A percentile compares a stretch with the other conserved stretches of the same genome.
These are phyloP conservation scores for Sturnira hondurensis DNA, from an alignment of 2,113 vertebrate species.

Conservation along the genomic window DNA sequence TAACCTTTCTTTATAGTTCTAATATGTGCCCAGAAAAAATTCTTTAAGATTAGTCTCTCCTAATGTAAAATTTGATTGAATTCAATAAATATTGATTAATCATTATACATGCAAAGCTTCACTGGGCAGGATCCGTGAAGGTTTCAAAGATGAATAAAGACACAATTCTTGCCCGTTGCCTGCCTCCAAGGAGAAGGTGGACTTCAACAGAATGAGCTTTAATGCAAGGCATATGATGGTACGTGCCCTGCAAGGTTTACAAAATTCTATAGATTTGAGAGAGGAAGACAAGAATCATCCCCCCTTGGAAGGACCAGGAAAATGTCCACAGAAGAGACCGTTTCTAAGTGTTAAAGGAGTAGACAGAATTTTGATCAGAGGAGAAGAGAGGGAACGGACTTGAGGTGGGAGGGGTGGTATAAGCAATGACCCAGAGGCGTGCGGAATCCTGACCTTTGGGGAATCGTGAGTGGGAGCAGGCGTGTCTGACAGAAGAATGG, in stretches of 20 bases:
- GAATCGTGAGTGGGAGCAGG: accelerated
- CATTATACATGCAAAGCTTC: background rate
- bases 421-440: too few relatives aligned
- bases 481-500: background rate
- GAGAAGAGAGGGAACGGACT: background rate
- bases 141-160: conserved; percentile 12
- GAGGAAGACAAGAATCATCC: background rate
- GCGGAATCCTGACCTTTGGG: background rate
- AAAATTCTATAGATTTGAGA: background rate
- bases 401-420: background rate
- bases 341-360: background rate
- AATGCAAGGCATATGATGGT: background rate
- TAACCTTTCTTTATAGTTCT: background rate
- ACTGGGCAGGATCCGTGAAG: background rate
- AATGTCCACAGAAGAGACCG: background rate
- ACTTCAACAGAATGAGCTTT: background rate
- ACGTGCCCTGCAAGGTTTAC: background rate
- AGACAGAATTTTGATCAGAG: background rate
- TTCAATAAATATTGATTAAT: conserved; percentile 1
- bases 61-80: background rate
- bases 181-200: background rate
- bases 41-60: background rate
- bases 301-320: background rate
- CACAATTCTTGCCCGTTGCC: background rate
- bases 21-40: background rate